These are phyloP conservation scores for Chrysodeixis includens DNA, from an alignment of 2,888 invertebrate genomes.

Conservation along the genomic window DNA sequence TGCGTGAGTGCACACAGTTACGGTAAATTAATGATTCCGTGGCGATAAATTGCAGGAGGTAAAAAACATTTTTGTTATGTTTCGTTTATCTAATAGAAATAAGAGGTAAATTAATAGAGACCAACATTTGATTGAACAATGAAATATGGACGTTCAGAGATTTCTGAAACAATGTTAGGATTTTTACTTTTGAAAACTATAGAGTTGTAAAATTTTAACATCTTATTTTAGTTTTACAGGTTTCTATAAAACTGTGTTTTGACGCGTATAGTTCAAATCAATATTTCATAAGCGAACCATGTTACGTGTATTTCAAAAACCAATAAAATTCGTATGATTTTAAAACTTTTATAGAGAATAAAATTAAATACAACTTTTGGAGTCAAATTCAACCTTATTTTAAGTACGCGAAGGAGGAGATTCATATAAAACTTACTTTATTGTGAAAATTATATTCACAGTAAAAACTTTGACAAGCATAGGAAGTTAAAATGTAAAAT, in stretches of 20 bases:
- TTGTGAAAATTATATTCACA: slow-evolving; percentile 10
- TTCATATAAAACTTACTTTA: neutral
- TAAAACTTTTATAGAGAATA: neutral
- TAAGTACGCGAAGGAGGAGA: neutral
- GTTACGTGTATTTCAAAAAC: neutral
- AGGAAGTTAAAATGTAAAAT: neutral
- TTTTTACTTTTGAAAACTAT: too few relatives aligned
- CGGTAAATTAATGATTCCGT: too few relatives aligned
- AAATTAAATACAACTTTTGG: neutral
- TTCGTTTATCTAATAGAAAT: too few relatives aligned
- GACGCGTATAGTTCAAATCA: neutral
- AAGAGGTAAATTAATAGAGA: too few relatives aligned
- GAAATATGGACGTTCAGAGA: too few relatives aligned
- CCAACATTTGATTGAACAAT: too few relatives aligned
- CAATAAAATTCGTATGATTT: slow-evolving; percentile 20
- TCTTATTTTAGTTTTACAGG: slow-evolving; percentile 13
- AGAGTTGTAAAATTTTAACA: neutral
- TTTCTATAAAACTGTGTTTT: slow-evolving; percentile 3
- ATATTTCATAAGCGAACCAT: neutral
- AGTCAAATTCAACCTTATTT: neutral
- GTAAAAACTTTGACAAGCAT: slow-evolving; percentile 17
- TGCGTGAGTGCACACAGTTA: too few relatives aligned
- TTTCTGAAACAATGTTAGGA: too few relatives aligned
- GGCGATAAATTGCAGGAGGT: too few relatives aligned
- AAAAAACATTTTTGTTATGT: too few relatives aligned